Base-by-base conservation (phyloP, 2,888 invertebrate genomes). In the Chloroclystis v-ata region DNA sequence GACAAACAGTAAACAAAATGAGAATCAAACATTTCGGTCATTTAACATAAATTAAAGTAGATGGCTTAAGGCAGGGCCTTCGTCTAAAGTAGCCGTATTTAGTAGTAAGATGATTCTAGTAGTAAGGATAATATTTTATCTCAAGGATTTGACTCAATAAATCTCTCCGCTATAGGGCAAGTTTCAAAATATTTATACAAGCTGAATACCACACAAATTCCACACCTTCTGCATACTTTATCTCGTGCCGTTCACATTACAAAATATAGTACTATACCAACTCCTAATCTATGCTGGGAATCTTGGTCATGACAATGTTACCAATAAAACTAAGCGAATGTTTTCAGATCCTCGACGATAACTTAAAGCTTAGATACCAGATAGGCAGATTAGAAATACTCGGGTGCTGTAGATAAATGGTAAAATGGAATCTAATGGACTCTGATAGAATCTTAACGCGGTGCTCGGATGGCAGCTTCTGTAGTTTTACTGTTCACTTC, bases 261-360 rank as follows among this genome's bases (percentile, higher is more conserved):
- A 35, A 10, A 35, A 35, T 10, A 35, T 16, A 35, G 11, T 35
- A 35, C 35, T 10, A 24, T n/a, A 35, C 10, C 29, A 25, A 37
- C 33, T 43, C 28, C 33, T 45, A 38, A 49, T 49, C 45, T 49
- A 42, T 29, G 29, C 49, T 35, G 11, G 42, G 29, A 33, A 49
- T 49, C 49, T 49, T 46, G 28, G 49, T 49, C 49, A 49, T 45
- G 49, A 49, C 49, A 49, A 45, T 37, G 44, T 42, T 38, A 38
- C 49, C 33, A 42, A 49, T 49, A 49, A 46, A 49, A 49, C 45
- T 45, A 46, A 49, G 49, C 38, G 45, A 49, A 45, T 48, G 37
- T 49, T 49, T 52, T 47, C 41, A 32, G 43, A 43, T 41, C 40
- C 28, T 41, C 2, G 26, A 28, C 41, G 49, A 49, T 49, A 49